Evolutionary conservation across 2,113 vertebrate genomes (phyloP).

Genomic region (Cephalopholis sonnerati): DNA sequence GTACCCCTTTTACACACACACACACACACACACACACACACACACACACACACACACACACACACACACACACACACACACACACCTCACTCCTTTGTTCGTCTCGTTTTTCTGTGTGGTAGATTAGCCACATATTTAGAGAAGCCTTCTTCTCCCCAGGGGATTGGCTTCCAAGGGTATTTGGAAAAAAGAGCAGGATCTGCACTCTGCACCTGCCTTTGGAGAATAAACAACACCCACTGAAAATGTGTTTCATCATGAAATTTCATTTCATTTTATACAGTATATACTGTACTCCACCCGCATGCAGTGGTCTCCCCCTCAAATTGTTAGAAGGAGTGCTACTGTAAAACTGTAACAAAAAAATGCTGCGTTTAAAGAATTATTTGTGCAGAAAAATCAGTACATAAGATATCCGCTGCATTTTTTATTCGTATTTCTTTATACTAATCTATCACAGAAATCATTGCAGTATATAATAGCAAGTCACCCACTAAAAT

Average conservation of each 20-base stretch:
- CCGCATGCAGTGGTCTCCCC: neutral
- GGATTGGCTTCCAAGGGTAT: constrained; percentile 72
- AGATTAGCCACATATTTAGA: constrained; percentile 81
- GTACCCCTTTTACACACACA: constrained; percentile 42
- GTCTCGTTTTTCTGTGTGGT: constrained; percentile 53
- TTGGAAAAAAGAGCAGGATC: constrained; percentile 63
- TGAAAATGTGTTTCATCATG: constrained; percentile 54
- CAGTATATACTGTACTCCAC: neutral
- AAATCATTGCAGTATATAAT: neutral
- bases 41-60: constrained; percentile 4
- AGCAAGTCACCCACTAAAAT: neutral
- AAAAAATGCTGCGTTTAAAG: constrained; percentile 12
- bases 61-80: constrained; percentile 19
- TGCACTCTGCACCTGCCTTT: constrained; percentile 70
- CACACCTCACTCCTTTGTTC: constrained; percentile 51
- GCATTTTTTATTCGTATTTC: too few species aligned
- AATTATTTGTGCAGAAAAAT: neutral
- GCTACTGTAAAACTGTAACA: neutral
- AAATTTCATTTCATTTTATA: constrained; percentile 36
- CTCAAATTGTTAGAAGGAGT: neutral
- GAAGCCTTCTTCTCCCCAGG: constrained; percentile 63
- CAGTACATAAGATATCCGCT: neutral
- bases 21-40: constrained; percentile 25
- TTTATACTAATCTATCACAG: neutral
- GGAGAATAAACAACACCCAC: constrained; percentile 60